Conservation (phyloP, 2,888 invertebrate genomes). For the Dolichopus griseipennis region DNA sequence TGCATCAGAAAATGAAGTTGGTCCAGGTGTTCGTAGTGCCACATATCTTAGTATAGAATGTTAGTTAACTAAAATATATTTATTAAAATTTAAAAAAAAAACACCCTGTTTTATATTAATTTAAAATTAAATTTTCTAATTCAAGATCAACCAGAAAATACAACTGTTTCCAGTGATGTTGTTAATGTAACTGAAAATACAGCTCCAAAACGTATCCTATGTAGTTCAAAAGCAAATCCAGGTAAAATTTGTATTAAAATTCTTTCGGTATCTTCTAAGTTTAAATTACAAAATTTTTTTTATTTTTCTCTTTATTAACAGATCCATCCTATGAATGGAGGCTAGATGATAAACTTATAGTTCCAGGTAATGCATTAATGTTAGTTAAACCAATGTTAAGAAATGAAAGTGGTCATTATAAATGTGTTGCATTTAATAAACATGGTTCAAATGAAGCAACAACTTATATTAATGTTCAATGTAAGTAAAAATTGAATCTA, state of each 20-base stretch:
- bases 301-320: constrained; percentile 21
- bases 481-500: constrained; percentile 47
- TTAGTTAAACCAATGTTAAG: constrained; percentile 60
- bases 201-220: constrained; percentile 47
- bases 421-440: constrained; percentile 69
- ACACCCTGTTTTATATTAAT: constrained; percentile 5
- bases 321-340: constrained; percentile 41
- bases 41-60: constrained; percentile 85
- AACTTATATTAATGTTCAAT: constrained; percentile 70
- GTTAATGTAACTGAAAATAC: constrained; percentile 46
- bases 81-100: not conserved
- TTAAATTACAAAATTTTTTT: no score
- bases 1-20: constrained; percentile 67
- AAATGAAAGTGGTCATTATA: constrained; percentile 65
- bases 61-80: constrained; percentile 46
- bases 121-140: constrained; percentile 15
- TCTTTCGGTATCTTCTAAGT: not conserved
- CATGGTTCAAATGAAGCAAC: constrained; percentile 65
- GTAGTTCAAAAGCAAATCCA: constrained; percentile 48
- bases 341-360: constrained; percentile 19
- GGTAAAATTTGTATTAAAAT: constrained; percentile 31
- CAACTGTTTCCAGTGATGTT: constrained; percentile 54
- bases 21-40: constrained; percentile 70
- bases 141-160: constrained; percentile 77
- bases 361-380: constrained; percentile 44